These are phyloP conservation scores for Tenthredo distinguenda DNA, from an alignment of 2,888 invertebrate species.

Conservation along the genomic window DNA sequence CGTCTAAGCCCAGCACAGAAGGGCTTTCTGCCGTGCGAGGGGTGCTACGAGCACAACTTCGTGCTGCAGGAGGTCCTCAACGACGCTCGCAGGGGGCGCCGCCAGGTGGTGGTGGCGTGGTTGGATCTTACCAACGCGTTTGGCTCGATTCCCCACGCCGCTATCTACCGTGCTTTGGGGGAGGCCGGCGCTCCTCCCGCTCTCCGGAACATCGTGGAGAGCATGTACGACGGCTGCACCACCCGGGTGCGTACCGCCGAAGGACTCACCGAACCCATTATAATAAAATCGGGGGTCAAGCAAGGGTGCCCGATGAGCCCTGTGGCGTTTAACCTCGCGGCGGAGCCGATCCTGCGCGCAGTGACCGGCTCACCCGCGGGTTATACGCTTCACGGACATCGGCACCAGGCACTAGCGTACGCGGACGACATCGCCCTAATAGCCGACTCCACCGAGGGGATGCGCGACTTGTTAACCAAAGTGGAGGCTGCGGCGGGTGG, in stretches of 20 bases:
- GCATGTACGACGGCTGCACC: conserved; percentile 56
- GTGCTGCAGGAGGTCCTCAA: conserved; percentile 52
- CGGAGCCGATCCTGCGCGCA: conserved; percentile 63
- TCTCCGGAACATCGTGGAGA: conserved; percentile 55
- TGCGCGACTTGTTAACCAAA: conserved; percentile 51
- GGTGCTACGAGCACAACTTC: too few species aligned
- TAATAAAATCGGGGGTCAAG: conserved; percentile 65
- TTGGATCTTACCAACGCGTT: too few species aligned
- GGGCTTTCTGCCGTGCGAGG: too few species aligned
- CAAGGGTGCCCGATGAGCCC: conserved; percentile 72
- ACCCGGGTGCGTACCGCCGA: conserved; percentile 57
- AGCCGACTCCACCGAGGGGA: conserved; percentile 56
- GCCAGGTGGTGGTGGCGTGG: too few species aligned
- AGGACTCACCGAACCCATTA: conserved; percentile 57
- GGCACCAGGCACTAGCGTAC: conserved; percentile 51
- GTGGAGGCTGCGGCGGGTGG: conserved; percentile 47
- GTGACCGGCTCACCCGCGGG: conserved; percentile 39
- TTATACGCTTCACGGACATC: conserved; percentile 37
- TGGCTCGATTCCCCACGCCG: too few species aligned
- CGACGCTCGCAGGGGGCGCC: too few species aligned
- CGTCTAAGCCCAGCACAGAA: too few species aligned
- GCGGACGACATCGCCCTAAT: conserved; percentile 55
- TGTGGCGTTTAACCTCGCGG: conserved; percentile 69
- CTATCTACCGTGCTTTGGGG: too few species aligned
- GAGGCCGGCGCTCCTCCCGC: conserved; percentile 50